Evolutionary conservation across 2,797 vertebrate species (phyloP).

Genomic region (Ambastaia sidthimunki): DNA sequence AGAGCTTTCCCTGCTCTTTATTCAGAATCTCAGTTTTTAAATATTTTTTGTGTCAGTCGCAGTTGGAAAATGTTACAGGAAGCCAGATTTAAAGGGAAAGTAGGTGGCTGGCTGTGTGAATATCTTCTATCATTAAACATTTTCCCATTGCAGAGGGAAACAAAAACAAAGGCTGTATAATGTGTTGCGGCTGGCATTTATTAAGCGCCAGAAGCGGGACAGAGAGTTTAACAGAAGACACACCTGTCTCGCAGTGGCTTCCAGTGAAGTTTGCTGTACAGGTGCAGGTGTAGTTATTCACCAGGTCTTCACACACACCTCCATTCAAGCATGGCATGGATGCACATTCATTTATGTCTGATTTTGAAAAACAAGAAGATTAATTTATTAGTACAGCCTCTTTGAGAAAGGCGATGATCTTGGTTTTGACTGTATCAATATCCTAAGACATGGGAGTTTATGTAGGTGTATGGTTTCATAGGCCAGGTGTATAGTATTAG

Average conservation of each 20-base stretch:
- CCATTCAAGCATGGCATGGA: conserved; percentile 89
- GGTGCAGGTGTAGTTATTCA: conserved; percentile 85
- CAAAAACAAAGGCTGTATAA: conserved; percentile 51
- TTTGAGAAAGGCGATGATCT: conserved; percentile 32
- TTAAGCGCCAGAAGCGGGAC: conserved; percentile 13
- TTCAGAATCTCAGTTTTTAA: neutral
- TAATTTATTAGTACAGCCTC: neutral
- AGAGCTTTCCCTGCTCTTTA: conserved; percentile 5
- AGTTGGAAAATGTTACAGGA: neutral
- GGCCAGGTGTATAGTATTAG: conserved; percentile 75
- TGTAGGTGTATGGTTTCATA: conserved; percentile 66
- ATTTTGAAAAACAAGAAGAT: conserved; percentile 31
- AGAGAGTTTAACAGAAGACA: conserved; percentile 33
- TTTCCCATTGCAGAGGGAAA: conserved; percentile 50
- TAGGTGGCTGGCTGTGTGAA: conserved; percentile 56
- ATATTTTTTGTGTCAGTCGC: neutral
- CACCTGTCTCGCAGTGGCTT: conserved; percentile 89
- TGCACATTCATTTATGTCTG: conserved; percentile 88
- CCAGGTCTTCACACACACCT: conserved; percentile 82
- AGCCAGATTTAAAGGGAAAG: conserved; percentile 43
- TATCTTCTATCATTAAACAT: conserved; percentile 56
- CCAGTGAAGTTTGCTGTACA: conserved; percentile 84
- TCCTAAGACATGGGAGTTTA: conserved; percentile 56
- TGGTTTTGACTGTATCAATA: conserved; percentile 50
- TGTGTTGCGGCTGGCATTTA: conserved; percentile 38